These are phyloP conservation scores for Conus ventricosus DNA, from an alignment of 1,140 invertebrate species.

Conservation along the genomic window DNA sequence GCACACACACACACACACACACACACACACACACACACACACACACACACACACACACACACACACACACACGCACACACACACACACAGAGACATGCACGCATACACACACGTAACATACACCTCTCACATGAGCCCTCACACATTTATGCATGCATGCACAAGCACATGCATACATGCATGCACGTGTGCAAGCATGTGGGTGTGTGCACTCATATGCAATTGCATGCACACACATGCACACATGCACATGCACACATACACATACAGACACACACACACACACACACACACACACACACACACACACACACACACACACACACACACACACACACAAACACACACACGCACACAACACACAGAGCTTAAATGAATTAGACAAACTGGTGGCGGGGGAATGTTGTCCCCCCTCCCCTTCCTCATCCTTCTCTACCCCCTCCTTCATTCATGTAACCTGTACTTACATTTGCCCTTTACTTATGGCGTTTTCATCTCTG, in stretches of 20 bases:
- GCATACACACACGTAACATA: background rate
- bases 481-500: too few relatives aligned
- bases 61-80: background rate
- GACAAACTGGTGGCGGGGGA: too few relatives aligned
- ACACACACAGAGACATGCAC: background rate
- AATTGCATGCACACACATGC: background rate
- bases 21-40: background rate
- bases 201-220: background rate
- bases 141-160: background rate
- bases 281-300: constrained; percentile 4
- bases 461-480: too few relatives aligned
- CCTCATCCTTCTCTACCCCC: too few relatives aligned
- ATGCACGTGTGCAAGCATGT: background rate
- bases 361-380: too few relatives aligned
- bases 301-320: background rate
- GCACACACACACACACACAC: constrained; percentile 6
- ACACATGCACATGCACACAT: background rate
- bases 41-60: background rate
- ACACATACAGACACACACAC: too few relatives aligned
- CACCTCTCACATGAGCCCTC: background rate
- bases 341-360: too few relatives aligned
- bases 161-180: background rate
- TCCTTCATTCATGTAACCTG: too few relatives aligned
- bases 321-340: too few relatives aligned
- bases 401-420: too few relatives aligned